phyloP scores from a whole-genome alignment of 1,140 invertebrate species.

The Steinernema feltiae region DNA sequence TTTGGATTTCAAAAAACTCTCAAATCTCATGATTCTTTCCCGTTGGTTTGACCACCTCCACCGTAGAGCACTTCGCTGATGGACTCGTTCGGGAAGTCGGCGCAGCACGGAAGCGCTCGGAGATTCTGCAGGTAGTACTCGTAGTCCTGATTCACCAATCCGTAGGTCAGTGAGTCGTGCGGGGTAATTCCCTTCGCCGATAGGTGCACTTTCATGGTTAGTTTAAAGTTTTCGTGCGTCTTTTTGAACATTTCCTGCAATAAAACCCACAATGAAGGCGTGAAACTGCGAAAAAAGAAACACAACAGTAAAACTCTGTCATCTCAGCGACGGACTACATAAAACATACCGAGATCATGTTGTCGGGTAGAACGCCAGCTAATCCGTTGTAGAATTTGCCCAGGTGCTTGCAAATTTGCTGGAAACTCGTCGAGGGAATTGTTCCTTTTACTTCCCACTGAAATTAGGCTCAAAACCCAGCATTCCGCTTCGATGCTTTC shows the following conservation, averaged over 20 bases:
- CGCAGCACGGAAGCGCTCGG: conserved; percentile 68
- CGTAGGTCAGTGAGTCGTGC: conserved; percentile 89
- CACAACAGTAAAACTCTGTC: too few relatives aligned
- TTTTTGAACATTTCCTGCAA: conserved; percentile 72
- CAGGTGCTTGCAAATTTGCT: conserved; percentile 79
- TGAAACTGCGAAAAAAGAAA: conserved; percentile 63
- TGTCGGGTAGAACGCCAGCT: conserved; percentile 62
- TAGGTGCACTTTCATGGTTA: conserved; percentile 75
- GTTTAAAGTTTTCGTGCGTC: conserved; percentile 80
- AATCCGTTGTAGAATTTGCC: conserved; percentile 86
- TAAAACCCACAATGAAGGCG: not conserved
- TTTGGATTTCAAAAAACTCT: not conserved
- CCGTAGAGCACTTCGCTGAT: conserved; percentile 29
- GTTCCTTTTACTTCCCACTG: conserved; percentile 87
- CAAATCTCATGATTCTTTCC: too few relatives aligned
- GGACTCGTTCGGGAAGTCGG: conserved; percentile 25
- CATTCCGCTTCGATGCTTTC: conserved; percentile 59
- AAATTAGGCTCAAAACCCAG: conserved; percentile 49
- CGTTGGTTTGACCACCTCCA: not conserved
- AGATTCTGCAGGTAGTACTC: conserved; percentile 89
- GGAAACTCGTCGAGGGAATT: conserved; percentile 83
- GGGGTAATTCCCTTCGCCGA: conserved; percentile 79
- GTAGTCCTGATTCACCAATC: conserved; percentile 85
- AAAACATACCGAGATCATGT: not conserved
- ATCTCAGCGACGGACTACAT: too few relatives aligned